Evolutionary conservation across 2,797 vertebrate genomes (phyloP), one percentile per base, ranked within the genome.

Genomic region (Myripristis murdjan): DNA sequence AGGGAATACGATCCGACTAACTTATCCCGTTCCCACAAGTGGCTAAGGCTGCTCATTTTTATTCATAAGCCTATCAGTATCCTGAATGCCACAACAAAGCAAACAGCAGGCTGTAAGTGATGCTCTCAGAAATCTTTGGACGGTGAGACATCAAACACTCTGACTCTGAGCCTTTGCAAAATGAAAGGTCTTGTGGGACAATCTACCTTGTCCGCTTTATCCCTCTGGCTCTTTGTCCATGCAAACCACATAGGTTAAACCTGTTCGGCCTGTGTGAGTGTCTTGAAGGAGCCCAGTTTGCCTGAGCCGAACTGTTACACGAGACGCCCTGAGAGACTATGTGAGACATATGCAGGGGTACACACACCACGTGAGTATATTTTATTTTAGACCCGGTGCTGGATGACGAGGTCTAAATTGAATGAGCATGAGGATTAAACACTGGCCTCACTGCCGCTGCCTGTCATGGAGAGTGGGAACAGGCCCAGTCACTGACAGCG

Each of bases 381-480:
- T 55, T 44, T 26, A 73, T 60, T 56, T 49, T 52, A 66, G 59
- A 46, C 61, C 51, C 23, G 0, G 0, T 16, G 23, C 37, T 37
- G 64, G 33, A 20, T 73, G 58, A 69, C 52, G 52, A 6, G 41
- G 18, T 62, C 44, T 77, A 70, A n/a, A 82, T 61, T 70, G 14
- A 77, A 79, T 60, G 6, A 74, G 39, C 37, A 11, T 5, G 41
- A 28, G 1, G 53, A 56, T 65, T 66, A 47, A 59, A 62, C 4
- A 0, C 4, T 48, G 63, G 69, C 65, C 58, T 75, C 76, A n/a
- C n/a, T n/a, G n/a, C n/a, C n/a, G n/a, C 48, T 15, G 60, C 47
- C 55, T 68, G 60, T 43, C 1, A 18, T 71, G 79, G 79, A 84
- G 81, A 78, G 60, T 44, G 33, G 39, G 65, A 81, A 64, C 37